phyloP scores from a whole-genome alignment of 2,113 vertebrate species.

The Nannospalax galili region DNA sequence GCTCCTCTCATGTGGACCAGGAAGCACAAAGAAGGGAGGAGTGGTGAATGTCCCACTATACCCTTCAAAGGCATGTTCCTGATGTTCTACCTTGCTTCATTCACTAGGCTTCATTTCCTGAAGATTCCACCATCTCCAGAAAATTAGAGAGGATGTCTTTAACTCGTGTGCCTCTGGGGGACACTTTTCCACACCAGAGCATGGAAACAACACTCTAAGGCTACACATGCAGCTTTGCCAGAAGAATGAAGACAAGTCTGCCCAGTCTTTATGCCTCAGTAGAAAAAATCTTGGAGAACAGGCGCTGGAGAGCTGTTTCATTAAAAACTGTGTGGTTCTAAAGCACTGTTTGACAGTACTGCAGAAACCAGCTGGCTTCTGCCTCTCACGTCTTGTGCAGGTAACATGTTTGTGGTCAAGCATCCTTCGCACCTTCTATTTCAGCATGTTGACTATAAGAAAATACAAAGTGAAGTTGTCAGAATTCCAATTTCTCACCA shows the following conservation, averaged over 20 bases:
- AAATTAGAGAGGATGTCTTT: neutral
- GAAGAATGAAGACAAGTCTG: neutral
- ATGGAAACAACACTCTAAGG: neutral
- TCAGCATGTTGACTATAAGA: neutral
- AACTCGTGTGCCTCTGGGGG: neutral
- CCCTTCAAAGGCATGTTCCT: neutral
- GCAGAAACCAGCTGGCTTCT: neutral
- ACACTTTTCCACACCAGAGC: neutral
- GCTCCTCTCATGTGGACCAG: neutral
- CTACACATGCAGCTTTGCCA: neutral
- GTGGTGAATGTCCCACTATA: neutral
- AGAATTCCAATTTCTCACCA: neutral
- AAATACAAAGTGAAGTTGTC: neutral
- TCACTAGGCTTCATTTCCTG: neutral
- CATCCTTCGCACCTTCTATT: neutral
- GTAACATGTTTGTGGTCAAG: neutral
- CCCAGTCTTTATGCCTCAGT: neutral
- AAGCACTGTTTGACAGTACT: neutral
- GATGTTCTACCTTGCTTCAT: neutral
- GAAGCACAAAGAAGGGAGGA: neutral
- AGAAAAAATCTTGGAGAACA: neutral
- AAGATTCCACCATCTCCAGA: neutral
- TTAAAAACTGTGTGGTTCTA: neutral
- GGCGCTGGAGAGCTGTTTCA: neutral
- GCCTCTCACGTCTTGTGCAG: neutral